These are phyloP conservation scores for Megaceryle alcyon DNA, from an alignment of 2,797 vertebrate genomes.

Conservation along the genomic window DNA sequence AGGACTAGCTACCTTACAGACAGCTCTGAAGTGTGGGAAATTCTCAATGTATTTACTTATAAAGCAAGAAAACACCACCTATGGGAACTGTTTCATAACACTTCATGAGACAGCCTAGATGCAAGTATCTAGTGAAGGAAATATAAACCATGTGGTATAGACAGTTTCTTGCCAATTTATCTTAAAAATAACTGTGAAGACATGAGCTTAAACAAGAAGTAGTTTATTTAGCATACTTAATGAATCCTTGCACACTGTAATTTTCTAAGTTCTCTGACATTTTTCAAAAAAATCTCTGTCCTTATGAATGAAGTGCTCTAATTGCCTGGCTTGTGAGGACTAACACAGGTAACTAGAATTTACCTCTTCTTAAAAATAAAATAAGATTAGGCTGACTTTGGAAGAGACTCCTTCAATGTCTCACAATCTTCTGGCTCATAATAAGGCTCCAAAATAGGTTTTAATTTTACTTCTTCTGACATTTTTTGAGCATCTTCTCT, in stretches of 20 bases:
- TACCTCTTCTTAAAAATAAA: constrained; percentile 8
- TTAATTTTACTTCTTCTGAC: constrained; percentile 73
- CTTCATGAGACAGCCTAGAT: background rate
- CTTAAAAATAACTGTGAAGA: constrained; percentile 11
- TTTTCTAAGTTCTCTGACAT: background rate
- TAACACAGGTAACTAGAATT: background rate
- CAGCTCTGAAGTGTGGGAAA: background rate
- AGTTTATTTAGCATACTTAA: background rate
- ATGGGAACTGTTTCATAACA: background rate
- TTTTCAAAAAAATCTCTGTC: background rate
- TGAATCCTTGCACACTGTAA: background rate
- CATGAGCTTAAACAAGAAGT: constrained; percentile 15
- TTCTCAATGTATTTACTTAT: background rate
- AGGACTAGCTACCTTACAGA: background rate
- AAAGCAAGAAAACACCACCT: background rate
- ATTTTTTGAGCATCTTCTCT: constrained; percentile 70
- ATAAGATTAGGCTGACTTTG: constrained; percentile 49
- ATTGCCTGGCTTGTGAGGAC: background rate
- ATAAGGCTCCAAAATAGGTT: constrained; percentile 70
- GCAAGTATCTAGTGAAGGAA: background rate
- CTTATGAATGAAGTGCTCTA: background rate
- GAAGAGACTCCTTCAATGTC: constrained; percentile 61
- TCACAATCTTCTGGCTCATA: constrained; percentile 73
- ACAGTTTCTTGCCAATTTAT: background rate
- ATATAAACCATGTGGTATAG: background rate